Evolutionary conservation across 1,140 invertebrate species (phyloP).

Genomic region (Drosophila insularis): DNA sequence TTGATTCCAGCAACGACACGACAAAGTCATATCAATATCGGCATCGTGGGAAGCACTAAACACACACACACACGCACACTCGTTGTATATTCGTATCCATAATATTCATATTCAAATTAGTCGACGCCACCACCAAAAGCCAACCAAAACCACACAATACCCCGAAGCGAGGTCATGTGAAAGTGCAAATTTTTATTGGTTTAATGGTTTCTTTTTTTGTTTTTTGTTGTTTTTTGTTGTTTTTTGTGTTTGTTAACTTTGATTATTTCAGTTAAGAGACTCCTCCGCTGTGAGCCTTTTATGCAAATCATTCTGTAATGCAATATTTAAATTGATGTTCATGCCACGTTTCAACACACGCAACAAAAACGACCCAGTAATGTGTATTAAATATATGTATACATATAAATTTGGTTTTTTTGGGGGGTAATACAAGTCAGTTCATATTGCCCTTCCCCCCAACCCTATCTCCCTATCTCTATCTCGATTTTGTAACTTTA

Average conservation of each 20-base stretch:
- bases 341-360: constrained; percentile 53
- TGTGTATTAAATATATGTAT: no score
- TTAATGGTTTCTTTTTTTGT: constrained; percentile 56
- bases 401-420: no score
- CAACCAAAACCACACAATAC: neutral
- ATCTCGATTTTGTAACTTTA: no score
- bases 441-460: no score
- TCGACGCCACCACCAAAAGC: constrained; percentile 29
- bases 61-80: constrained; percentile 24
- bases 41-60: constrained; percentile 69
- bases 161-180: constrained; percentile 64
- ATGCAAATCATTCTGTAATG: constrained; percentile 79
- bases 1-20: constrained; percentile 41
- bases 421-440: no score
- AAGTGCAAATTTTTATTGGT: constrained; percentile 77
- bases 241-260: constrained; percentile 48
- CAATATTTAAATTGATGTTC: constrained; percentile 79
- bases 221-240: constrained; percentile 28
- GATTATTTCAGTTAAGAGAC: constrained; percentile 36
- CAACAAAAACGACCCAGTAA: constrained; percentile 27
- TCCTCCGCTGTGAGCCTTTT: constrained; percentile 50
- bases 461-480: no score
- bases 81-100: constrained; percentile 5
- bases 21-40: constrained; percentile 47
- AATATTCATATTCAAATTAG: constrained; percentile 67